Conservation (phyloP, 2,797 vertebrate species). For the Iguana delicatissima region DNA sequence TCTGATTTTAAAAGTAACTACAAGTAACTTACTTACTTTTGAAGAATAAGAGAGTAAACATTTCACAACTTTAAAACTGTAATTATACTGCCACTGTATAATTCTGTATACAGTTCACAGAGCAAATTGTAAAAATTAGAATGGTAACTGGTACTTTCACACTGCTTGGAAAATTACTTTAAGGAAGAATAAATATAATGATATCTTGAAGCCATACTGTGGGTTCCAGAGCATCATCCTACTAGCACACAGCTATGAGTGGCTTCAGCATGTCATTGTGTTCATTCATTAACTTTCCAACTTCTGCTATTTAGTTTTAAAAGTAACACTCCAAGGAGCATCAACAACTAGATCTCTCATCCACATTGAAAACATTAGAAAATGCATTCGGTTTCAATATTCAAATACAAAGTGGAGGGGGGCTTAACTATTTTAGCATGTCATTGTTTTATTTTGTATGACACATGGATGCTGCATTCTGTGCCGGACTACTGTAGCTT, state of each 20-base stretch:
- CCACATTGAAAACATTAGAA: constrained; percentile 24
- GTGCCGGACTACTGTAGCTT: background rate
- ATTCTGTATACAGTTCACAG: no score
- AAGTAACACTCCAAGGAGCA: background rate
- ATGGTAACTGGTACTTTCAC: background rate
- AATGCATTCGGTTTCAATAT: background rate
- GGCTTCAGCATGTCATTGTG: background rate
- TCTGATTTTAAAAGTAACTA: background rate
- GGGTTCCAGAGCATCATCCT: background rate
- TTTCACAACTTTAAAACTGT: background rate
- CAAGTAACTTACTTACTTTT: background rate
- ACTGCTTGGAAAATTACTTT: background rate
- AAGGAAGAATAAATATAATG: background rate
- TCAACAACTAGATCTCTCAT: background rate
- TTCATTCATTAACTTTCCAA: background rate
- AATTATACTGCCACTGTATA: no score
- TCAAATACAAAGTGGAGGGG: background rate
- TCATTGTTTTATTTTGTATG: background rate
- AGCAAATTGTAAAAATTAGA: background rate
- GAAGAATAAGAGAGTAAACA: background rate
- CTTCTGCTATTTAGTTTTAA: background rate
- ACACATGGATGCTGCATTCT: background rate
- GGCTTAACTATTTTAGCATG: background rate
- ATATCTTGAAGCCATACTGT: background rate
- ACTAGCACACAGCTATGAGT: background rate